These are phyloP conservation scores for Sebastes steindachneri DNA, from an alignment of 2,797 vertebrate species.

Conservation along the genomic window DNA sequence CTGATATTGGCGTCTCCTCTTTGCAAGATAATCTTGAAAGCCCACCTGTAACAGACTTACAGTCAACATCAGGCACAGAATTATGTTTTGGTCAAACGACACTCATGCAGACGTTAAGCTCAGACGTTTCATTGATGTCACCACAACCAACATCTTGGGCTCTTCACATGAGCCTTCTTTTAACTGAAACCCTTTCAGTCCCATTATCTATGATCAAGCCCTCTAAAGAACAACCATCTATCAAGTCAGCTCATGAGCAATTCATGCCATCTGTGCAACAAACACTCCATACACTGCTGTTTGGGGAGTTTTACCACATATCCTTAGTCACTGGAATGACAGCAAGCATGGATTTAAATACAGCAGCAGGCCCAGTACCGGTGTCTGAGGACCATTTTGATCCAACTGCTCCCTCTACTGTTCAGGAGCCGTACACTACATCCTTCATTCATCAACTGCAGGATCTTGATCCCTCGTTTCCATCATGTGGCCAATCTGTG, in stretches of 20 bases:
- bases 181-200: not conserved
- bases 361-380: not conserved
- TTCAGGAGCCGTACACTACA: not conserved
- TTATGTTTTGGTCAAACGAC: not conserved
- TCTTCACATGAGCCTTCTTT: not conserved
- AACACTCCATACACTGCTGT: not conserved
- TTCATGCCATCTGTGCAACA: not conserved
- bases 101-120: not conserved
- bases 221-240: not conserved
- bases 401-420: constrained; percentile 50
- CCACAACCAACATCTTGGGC: not conserved
- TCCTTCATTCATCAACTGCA: not conserved
- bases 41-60: not conserved
- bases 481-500: not conserved
- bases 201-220: not conserved
- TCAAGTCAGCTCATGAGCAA: not conserved
- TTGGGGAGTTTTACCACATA: not conserved
- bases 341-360: not conserved
- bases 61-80: not conserved
- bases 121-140: not conserved
- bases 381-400: not conserved
- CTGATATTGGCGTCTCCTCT: not conserved
- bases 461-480: constrained; percentile 19
- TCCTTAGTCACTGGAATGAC: not conserved
- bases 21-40: not conserved